A percentile compares a stretch with the other conserved stretches of the same genome.
Conservation (phyloP, 2,888 invertebrate genomes). For the Heliconius erato region DNA sequence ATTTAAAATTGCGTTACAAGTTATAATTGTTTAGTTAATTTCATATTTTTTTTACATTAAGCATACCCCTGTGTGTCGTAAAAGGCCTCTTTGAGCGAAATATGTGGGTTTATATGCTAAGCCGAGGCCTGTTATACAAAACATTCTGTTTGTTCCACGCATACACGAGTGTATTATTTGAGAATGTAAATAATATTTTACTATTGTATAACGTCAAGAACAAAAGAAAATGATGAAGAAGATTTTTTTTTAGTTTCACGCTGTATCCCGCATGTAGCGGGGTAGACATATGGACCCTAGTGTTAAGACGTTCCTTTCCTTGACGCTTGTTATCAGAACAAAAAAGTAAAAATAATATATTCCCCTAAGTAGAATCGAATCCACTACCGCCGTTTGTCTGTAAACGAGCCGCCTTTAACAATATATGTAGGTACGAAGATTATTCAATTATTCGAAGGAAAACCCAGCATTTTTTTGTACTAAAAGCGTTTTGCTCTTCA, state of each 20-base stretch:
- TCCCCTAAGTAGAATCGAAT: background rate
- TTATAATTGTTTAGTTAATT: slow-evolving; percentile 5
- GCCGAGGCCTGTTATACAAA: slow-evolving; percentile 37
- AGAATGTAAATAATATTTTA: slow-evolving; percentile 23
- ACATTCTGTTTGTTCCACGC: slow-evolving; percentile 40
- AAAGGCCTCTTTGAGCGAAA: slow-evolving; percentile 36
- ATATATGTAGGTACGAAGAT: no score
- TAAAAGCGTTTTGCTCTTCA: background rate
- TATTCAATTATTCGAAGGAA: no score
- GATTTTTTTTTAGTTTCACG: background rate
- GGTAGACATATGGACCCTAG: background rate
- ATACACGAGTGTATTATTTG: slow-evolving; percentile 18
- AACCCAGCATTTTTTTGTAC: no score
- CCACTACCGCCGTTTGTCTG: background rate
- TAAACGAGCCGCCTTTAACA: no score
- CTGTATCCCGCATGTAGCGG: background rate
- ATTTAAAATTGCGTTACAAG: background rate
- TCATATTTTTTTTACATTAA: slow-evolving; percentile 19
- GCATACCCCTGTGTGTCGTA: slow-evolving; percentile 16
- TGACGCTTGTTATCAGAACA: background rate
- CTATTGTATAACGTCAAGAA: background rate
- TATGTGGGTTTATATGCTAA: slow-evolving; percentile 36
- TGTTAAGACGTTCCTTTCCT: background rate
- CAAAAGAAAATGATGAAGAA: background rate
- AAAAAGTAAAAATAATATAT: background rate